Evolutionary conservation across 2,113 vertebrate genomes (phyloP).

Genomic region (Carettochelys insculpta): DNA sequence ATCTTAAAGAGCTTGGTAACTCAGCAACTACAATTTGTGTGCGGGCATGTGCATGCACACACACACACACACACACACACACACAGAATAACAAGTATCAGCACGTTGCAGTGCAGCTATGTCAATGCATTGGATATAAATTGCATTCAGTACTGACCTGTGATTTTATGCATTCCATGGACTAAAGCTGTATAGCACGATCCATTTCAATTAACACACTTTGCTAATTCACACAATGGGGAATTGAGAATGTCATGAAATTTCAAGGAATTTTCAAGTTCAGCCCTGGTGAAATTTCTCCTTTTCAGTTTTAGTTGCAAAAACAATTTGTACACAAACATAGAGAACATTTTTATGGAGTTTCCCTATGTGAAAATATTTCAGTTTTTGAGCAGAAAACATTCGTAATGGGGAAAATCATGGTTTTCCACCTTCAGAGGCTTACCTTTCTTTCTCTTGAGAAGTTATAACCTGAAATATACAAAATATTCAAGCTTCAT

Average conservation of each 20-base stretch:
- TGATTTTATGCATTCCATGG: background rate
- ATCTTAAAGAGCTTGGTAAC: constrained; percentile 14
- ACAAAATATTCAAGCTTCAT: background rate
- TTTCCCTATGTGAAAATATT: background rate
- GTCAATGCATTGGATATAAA: background rate
- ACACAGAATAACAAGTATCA: background rate
- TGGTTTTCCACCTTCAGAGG: background rate
- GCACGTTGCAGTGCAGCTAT: background rate
- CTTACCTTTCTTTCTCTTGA: background rate
- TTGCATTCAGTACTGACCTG: background rate
- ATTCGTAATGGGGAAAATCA: background rate
- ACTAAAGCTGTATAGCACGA: background rate
- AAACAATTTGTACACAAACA: background rate
- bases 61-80: background rate
- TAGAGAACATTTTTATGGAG: background rate
- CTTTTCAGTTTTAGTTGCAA: background rate
- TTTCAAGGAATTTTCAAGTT: background rate
- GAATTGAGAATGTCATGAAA: background rate
- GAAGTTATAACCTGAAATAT: background rate
- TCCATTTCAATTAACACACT: rapidly evolving
- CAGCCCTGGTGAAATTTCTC: background rate
- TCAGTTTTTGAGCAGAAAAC: background rate
- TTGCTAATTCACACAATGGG: background rate
- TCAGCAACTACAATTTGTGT: background rate
- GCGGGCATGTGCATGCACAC: too few relatives aligned